Conservation (phyloP, 2,113 vertebrate species). For the Salvator merianae region DNA sequence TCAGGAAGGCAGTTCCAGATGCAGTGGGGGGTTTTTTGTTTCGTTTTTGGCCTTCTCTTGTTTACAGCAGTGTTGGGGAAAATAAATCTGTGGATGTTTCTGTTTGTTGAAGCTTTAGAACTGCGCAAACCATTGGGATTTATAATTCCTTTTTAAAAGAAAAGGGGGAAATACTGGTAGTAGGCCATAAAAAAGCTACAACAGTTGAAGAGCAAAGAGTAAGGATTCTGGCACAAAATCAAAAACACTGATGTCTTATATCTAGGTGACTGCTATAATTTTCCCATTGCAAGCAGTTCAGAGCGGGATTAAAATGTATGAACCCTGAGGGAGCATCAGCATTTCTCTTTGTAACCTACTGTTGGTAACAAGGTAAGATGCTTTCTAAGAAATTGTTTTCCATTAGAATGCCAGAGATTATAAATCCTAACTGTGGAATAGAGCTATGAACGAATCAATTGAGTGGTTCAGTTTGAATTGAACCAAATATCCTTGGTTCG, state of each 20-base stretch:
- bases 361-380: not conserved
- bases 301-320: not conserved
- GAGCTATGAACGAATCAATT: no score
- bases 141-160: accelerated
- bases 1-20: not conserved
- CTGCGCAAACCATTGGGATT: not conserved
- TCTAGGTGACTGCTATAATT: not conserved
- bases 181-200: not conserved
- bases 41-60: not conserved
- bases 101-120: conserved; percentile 24
- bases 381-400: conserved; percentile 34
- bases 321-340: not conserved
- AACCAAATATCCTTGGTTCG: no score
- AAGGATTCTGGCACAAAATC: not conserved
- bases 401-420: not conserved
- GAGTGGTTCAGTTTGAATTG: no score
- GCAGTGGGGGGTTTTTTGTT: not conserved
- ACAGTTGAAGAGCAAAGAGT: not conserved
- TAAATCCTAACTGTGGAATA: not conserved
- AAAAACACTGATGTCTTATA: not conserved
- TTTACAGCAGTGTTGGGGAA: not conserved
- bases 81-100: conserved; percentile 8
- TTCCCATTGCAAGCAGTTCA: not conserved
- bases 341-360: not conserved
- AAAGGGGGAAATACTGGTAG: not conserved